Evolutionary conservation across 2,888 invertebrate genomes (phyloP).

Genomic region (Cryptocephalus primarius): DNA sequence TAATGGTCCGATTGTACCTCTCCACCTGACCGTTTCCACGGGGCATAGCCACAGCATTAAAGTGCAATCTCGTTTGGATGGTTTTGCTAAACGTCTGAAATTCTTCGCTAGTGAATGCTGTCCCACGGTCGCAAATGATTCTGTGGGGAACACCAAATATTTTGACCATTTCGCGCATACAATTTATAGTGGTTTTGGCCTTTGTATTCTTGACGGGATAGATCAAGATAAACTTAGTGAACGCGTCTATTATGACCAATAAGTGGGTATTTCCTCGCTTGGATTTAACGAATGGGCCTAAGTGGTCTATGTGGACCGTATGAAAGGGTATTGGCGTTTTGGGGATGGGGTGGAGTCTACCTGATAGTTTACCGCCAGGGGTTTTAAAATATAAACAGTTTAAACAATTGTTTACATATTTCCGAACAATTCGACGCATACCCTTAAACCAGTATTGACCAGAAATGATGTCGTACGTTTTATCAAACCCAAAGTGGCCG

Average conservation of each 20-base stretch:
- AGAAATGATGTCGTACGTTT: neutral
- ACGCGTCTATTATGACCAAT: slow-evolving; percentile 1
- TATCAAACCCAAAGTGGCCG: slow-evolving; percentile 4
- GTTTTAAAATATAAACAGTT: slow-evolving; percentile 5
- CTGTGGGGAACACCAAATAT: slow-evolving; percentile 10
- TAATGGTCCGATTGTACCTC: slow-evolving; percentile 4
- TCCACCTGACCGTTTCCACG: slow-evolving; percentile 13
- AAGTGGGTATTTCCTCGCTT: neutral
- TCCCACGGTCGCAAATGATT: slow-evolving; percentile 12
- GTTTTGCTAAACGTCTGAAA: slow-evolving; percentile 8
- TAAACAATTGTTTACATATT: slow-evolving; percentile 4
- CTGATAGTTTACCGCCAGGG: slow-evolving; percentile 3
- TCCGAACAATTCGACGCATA: slow-evolving; percentile 5
- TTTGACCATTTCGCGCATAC: slow-evolving; percentile 3
- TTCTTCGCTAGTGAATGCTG: slow-evolving; percentile 10
- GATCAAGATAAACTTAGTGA: slow-evolving; percentile 1
- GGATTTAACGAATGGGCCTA: slow-evolving; percentile 6
- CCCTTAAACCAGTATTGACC: slow-evolving; percentile 10
- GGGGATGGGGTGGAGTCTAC: slow-evolving; percentile 4
- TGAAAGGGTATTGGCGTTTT: slow-evolving; percentile 5
- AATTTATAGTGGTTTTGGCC: neutral
- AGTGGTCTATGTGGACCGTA: slow-evolving; percentile 8
- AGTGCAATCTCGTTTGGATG: slow-evolving; percentile 1
- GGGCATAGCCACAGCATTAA: slow-evolving; percentile 10
- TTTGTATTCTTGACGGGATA: slow-evolving; percentile 1